Percentiles rank a stretch among this genome's conserved stretches.
Conservation (phyloP, 1,140 invertebrate species). For the Gryon sp. region DNA sequence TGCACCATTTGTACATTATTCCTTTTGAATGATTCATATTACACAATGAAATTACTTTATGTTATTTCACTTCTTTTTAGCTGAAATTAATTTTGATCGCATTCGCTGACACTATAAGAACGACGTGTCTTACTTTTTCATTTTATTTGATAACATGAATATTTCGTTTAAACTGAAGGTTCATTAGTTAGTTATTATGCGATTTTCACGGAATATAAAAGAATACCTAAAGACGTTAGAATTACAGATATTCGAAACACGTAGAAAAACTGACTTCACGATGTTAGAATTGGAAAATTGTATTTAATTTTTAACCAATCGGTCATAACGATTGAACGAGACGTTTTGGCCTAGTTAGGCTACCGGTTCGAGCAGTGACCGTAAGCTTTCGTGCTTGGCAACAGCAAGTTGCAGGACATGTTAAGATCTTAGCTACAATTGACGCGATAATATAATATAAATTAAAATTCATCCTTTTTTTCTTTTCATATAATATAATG, state of each 20-base stretch:
- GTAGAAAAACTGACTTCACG: neutral
- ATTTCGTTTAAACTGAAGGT: neutral
- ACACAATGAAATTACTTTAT: too few species aligned
- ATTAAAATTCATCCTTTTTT: too few species aligned
- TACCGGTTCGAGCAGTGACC: constrained; percentile 9
- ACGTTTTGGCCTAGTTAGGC: constrained; percentile 11
- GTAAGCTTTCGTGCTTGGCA: constrained; percentile 35
- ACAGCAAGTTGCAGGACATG: constrained; percentile 24
- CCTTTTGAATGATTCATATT: too few species aligned
- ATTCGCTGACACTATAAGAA: too few species aligned
- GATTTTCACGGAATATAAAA: constrained; percentile 19
- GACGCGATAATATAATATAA: constrained; percentile 11
- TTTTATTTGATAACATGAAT: neutral
- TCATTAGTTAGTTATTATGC: neutral
- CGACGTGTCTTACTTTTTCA: too few species aligned
- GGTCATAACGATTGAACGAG: neutral
- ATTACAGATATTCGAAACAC: neutral
- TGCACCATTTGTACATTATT: too few species aligned
- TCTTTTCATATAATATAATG: too few species aligned
- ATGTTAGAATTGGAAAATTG: neutral
- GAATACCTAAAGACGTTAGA: constrained; percentile 1
- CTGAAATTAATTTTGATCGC: too few species aligned
- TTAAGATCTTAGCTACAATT: constrained; percentile 15
- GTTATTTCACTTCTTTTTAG: too few species aligned
- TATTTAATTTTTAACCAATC: constrained; percentile 21